phyloP scores from a whole-genome alignment of 2,113 vertebrate species.

The Saimiri boliviensis region DNA sequence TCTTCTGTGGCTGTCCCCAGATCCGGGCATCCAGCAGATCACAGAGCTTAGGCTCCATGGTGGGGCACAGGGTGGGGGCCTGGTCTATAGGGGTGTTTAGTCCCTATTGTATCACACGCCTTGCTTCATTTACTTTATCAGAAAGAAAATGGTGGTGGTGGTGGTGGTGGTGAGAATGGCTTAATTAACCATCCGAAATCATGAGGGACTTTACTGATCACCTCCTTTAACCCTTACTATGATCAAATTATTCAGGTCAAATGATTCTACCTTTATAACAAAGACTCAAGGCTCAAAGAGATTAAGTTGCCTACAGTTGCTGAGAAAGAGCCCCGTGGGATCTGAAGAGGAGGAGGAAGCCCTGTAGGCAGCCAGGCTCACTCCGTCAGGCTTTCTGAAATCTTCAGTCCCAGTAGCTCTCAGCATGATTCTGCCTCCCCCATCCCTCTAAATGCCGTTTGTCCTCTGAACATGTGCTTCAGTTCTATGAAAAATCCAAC shows the following conservation, averaged over 20 bases:
- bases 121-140: neutral
- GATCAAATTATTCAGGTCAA: neutral
- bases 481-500: neutral
- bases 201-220: neutral
- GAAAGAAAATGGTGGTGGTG: neutral
- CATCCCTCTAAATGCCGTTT: rapidly evolving
- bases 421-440: neutral
- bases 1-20: neutral
- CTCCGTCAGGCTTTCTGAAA: no score
- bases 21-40: neutral
- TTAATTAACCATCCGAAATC: neutral
- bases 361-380: neutral
- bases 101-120: neutral
- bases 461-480: neutral
- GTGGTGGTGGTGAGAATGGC: neutral
- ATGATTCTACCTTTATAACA: neutral
- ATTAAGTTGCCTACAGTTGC: neutral
- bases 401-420: neutral
- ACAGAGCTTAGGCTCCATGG: neutral
- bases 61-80: rapidly evolving
- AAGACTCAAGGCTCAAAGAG: neutral
- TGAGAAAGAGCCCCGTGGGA: neutral
- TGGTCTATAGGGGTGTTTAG: no score
- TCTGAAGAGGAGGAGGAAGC: neutral
- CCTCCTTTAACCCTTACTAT: neutral